Percentiles rank a stretch among this genome's conserved stretches.
phyloP scores from a whole-genome alignment of 2,888 invertebrate species.

The Caenorhabditis sp. region DNA sequence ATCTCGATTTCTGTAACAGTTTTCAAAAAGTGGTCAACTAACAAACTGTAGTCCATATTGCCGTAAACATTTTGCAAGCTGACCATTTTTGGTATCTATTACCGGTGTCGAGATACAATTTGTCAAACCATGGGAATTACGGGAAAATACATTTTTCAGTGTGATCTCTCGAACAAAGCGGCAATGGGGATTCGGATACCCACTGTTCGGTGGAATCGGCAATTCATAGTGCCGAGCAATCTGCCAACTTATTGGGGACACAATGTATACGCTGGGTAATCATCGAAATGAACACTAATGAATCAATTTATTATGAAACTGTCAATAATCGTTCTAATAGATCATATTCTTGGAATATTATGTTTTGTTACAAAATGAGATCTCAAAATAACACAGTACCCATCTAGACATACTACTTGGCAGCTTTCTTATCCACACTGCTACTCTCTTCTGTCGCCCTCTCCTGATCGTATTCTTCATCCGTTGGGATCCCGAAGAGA shows the following conservation, averaged over 20 bases:
- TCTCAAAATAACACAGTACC: neutral
- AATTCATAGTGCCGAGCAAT: constrained; percentile 47
- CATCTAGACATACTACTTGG: no score
- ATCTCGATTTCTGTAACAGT: no score
- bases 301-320: neutral
- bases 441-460: neutral
- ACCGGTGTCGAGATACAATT: no score
- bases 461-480: neutral
- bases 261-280: constrained; percentile 44
- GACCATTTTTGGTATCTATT: no score
- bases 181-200: constrained; percentile 67
- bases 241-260: constrained; percentile 47
- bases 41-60: no score
- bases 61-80: no score
- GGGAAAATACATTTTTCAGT: constrained; percentile 46
- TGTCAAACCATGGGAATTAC: no score
- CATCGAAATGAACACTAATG: neutral
- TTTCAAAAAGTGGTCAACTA: no score
- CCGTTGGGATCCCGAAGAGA: constrained; percentile 7
- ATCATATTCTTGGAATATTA: no score
- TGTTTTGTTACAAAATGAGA: neutral
- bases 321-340: no score
- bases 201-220: constrained; percentile 60
- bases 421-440: no score
- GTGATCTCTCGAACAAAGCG: constrained; percentile 40